Evolutionary conservation across 2,797 vertebrate species (phyloP), one percentile per base, ranked within the genome.

Genomic region (Crenichthys baileyi): DNA sequence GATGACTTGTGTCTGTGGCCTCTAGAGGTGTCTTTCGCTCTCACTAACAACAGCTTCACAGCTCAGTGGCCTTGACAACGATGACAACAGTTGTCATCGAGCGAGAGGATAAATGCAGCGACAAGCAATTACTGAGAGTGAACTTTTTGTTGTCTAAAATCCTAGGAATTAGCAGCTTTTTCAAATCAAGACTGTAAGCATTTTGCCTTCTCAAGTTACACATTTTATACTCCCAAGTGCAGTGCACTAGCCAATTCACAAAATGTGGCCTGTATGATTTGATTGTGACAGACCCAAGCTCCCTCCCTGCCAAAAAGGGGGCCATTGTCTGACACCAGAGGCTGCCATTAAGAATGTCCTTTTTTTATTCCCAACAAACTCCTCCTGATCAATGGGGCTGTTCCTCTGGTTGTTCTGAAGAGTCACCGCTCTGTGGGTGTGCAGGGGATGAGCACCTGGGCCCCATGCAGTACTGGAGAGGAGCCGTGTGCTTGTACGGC

Each of bases 61-160:
- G 85, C 87, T 85, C 88, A 83, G 82, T 46, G 75, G 87, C 87
- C 79, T 88, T 71, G 50, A 90, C 86, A 73, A 73, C 44, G 89
- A 90, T 85, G 91, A 93, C 90, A 93, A 89, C 83, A 89, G 83
- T 87, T 92, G 90, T 93, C 93, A 89, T 83, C 83, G n/a, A 78
- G 83, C 48, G 60, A 79, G 80, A 90, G 84, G 81, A 90, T 88
- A 86, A 88, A 20, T 85, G 79, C 79, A 22, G 77, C 76, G 61
- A 83, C 60, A 36, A 81, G 79, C 86, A 76, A 73, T 72, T 9
- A 41, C 26, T 29, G 56, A 76, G 63, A 61, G 70, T 83, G 36
- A 80, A 83, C 78, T 78, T 76, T 53, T 78, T 41, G 46, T 0
- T 11, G n/a, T 72, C 24, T 31, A 70, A 73, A 79, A 78, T 78